These are phyloP conservation scores for Petrocephalus sullivani DNA, from an alignment of 2,797 vertebrate genomes.

Conservation along the genomic window DNA sequence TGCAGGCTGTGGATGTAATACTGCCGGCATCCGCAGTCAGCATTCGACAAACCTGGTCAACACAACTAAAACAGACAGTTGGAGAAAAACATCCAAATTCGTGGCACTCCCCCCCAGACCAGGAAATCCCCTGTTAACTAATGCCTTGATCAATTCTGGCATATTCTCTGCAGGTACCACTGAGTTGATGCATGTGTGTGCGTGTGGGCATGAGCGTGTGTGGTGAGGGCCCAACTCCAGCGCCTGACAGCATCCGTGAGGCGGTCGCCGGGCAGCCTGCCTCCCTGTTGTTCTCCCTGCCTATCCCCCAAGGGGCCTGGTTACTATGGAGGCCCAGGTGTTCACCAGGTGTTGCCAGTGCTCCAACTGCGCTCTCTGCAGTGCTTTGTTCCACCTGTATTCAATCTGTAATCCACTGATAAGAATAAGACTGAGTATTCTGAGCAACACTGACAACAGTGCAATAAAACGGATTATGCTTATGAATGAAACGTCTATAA, in stretches of 20 bases:
- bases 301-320: conserved; percentile 29
- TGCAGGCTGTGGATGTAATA: not conserved
- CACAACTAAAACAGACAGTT: not conserved
- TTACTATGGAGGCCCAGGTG: conserved; percentile 37
- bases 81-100: not conserved
- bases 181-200: not conserved
- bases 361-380: conserved; percentile 21
- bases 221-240: not conserved
- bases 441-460: not conserved
- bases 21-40: not conserved
- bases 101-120: not conserved
- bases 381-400: not conserved
- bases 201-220: not conserved
- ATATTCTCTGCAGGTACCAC: not conserved
- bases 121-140: not conserved
- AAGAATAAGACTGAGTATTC: not conserved
- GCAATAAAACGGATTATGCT: not conserved
- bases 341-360: conserved; percentile 31
- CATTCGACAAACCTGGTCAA: not conserved
- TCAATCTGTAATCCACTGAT: not conserved
- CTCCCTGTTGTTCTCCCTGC: conserved; percentile 15
- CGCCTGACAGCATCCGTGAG: conserved; percentile 23
- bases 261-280: not conserved
- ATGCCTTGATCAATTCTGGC: not conserved
- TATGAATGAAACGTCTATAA: not conserved